Base-by-base conservation (phyloP, 2,888 invertebrate species). In the Anticlea derivata region DNA sequence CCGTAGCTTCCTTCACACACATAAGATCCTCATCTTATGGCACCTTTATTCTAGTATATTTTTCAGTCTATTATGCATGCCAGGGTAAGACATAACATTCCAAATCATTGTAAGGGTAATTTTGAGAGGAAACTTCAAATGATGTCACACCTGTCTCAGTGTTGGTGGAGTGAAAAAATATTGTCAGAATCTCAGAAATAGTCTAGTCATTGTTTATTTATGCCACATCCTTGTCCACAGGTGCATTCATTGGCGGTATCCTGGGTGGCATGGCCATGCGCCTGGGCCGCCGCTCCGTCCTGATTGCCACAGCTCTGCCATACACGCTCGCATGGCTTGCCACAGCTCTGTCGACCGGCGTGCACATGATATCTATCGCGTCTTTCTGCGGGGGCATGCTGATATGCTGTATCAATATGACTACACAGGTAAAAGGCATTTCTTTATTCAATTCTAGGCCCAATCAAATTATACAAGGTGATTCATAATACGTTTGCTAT, bases 321-420 rank as follows among this genome's bases (percentile, higher is more conserved):
- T 92, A 95, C 75, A 94, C 95, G 1, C 89, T 93, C 38, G 94
- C 95, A 11, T 97, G 97, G 96, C 86, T 96, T 33, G 90, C 94
- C 29, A 96, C 97, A 0, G 94, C 95, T 0, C 92, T 95, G 45
- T 94, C 96, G 0, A 93, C 93, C 49, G 93, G 94, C 63, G 94
- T 96, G 6, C 92, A 94, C 73, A 92, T 95, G 86, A 93, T 97
- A 80, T 95, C 94, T 58, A 92, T 93, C 22, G 95, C 96, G 0
- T 95, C 97, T 26, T 95, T 97, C 81, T 90, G 95, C 61, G 96
- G 95, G 11, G 97, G 97, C 8, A 92, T 95, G 75, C 94, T 95
- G 55, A 92, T 94, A 47, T 94, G 95, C 63, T 93, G 95, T 62
- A 93, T 95, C 39, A 94, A 94, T 51, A 94, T 96, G 83, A 93